Evolutionary conservation across 37 sponge, comb jelly and placozoan genomes (phyloP).

Genomic region (Beroe forskalii): DNA sequence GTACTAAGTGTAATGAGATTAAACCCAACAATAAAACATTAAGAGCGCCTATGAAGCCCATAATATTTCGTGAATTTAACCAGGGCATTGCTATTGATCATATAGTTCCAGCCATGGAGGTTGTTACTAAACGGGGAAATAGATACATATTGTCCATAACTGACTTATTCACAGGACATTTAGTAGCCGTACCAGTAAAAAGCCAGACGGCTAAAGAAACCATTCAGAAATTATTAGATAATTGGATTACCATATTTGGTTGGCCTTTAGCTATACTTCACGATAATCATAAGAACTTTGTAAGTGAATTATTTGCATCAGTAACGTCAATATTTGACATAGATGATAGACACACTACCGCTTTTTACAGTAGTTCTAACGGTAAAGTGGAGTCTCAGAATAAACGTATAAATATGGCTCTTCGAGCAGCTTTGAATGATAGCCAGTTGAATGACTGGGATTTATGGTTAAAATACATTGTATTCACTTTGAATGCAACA

Average conservation of each 20-base stretch:
- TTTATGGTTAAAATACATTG: constrained; percentile 15
- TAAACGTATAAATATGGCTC: not conserved
- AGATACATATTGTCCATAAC: too few relatives aligned
- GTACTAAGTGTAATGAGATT: not conserved
- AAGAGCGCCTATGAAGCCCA: not conserved
- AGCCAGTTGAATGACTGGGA: constrained; percentile 1
- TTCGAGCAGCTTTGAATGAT: not conserved
- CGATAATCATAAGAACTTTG: too few relatives aligned
- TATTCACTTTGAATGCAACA: not conserved
- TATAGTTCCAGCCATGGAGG: not conserved
- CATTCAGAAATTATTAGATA: not conserved
- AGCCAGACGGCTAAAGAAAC: not conserved
- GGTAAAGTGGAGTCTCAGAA: not conserved
- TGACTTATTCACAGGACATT: too few relatives aligned
- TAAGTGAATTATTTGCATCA: not conserved
- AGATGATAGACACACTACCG: not conserved
- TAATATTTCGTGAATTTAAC: not conserved
- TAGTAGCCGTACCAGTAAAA: not conserved
- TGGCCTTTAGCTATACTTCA: too few relatives aligned
- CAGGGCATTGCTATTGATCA: not conserved
- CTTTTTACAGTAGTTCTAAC: not conserved
- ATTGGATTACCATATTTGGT: not conserved
- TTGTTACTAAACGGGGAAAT: not conserved
- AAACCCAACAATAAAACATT: not conserved
- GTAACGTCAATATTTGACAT: constrained; percentile 2